Evolutionary conservation across 2,797 vertebrate species (phyloP), one percentile per base, ranked within the genome.

Genomic region (Ptychadena robeensis): DNA sequence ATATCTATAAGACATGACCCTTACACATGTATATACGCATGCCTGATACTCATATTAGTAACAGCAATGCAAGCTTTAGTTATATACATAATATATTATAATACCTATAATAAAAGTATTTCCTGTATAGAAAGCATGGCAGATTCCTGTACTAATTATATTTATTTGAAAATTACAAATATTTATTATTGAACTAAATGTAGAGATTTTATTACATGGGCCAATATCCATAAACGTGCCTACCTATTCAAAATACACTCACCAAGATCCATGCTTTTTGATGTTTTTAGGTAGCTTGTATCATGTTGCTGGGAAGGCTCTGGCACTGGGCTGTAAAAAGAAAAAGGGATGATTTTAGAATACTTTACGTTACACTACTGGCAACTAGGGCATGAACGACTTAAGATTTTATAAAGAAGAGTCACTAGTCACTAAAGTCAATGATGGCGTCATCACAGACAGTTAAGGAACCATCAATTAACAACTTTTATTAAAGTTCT

Each of bases 211-310:
- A 40, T 40, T 40, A 5, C 5, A 40, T 40, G 38, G 6, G n/a
- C n/a, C n/a, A 40, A 40, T 40, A 40, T 2, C n/a, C 4, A 12
- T 28, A 28, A 61, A 61, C 9, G 22, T 59, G 9, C 9, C 5
- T n/a, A 12, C 9, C 4, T 25, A 28, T 0, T 6, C 30, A 48
- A 38, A 73, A 25, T 40, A 2, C 28, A 63, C 95, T 96, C 96
- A 98, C 97, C 97, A 82, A 97, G 93, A 91, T 98, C 97, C 96
- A 98, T 97, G 94, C 96, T 99, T 90, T 97, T 98, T 3, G 96
- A 98, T 73, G 96, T 92, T 91, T 98, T 98, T 63, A 97, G 91
- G 82, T 96, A 96, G 89, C 96, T 94, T 90, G 92, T 91, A 90
- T 97, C 95, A 2, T 82, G 66, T 84, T 92, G 91, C 80, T 89